Evolutionary conservation across 2,797 vertebrate genomes (phyloP), one percentile per base, ranked within the genome.

Genomic region (Perodicticus potto): DNA sequence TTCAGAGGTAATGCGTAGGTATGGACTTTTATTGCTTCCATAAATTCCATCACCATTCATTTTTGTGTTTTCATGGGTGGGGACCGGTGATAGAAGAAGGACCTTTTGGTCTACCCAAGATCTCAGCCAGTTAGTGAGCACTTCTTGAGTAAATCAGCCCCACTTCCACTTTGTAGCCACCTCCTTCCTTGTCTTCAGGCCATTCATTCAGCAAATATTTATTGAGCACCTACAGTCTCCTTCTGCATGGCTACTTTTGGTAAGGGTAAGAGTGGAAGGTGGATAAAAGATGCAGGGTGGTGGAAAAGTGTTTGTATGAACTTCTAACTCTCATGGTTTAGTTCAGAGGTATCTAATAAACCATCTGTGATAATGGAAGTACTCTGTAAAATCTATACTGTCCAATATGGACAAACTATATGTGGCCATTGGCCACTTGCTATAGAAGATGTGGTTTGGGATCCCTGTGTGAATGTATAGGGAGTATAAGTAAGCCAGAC

Each of bases 41-140:
- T 96, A 93, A 95, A 95, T n/a, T 61, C 22, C 25, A 40, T 49
- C 61, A 43, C 59, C 63, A 65, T 80, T 93, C 61, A 73, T 86
- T 57, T 65, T 70, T 86, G 25, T 55, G 85, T 70, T 83, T 94
- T 65, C 72, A 22, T n/a, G 45, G 96, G 74, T 74, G 80, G 32
- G 61, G 59, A 32, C 40, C 14, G 59, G 81, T 85, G 87, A 70
- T 0, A 3, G 61, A 80, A 74, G 65, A 82, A 86, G 53, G 74
- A 40, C 4, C 8, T 83, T 78, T 57, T 2, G 12, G 29, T 59
- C 53, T 92, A 14, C 3, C 0, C 40, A 74, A 61, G 40, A 37
- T 45, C 43, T 86, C 63, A 1, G 10, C 27, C 53, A 32, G 63
- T n/a, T 12, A 4, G 43, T 7, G 61, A 69, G 27, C 5, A 19